A percentile compares a stretch with the other conserved stretches of the same genome.
Conservation (phyloP, 1,140 invertebrate species). For the Drosophila lacteicornis region DNA sequence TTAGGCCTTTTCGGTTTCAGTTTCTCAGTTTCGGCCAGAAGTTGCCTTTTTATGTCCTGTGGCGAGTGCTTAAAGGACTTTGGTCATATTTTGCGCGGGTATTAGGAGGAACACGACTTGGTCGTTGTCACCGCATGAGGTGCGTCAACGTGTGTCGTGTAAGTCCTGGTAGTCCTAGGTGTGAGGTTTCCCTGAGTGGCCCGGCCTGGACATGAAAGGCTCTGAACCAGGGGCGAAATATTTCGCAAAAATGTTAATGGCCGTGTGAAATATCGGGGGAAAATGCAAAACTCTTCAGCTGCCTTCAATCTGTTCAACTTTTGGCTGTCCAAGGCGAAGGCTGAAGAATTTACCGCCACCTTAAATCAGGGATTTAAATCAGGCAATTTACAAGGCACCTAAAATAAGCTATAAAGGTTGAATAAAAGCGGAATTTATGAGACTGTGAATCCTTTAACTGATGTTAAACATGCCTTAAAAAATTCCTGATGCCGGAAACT, state of each 20-base stretch:
- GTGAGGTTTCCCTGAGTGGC: constrained; percentile 64
- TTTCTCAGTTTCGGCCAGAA: constrained; percentile 1
- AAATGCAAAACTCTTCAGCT: constrained; percentile 43
- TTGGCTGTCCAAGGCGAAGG: constrained; percentile 16
- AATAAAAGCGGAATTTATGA: constrained; percentile 1
- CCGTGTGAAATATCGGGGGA: constrained; percentile 42
- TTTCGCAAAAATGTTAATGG: constrained; percentile 63
- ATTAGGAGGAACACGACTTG: constrained; percentile 37
- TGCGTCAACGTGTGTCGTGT: constrained; percentile 72
- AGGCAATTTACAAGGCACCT: constrained; percentile 9
- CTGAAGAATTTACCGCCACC: constrained; percentile 25
- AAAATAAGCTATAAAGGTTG: background rate
- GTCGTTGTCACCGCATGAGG: constrained; percentile 76
- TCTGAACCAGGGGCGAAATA: constrained; percentile 25
- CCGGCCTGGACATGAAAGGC: constrained; percentile 43
- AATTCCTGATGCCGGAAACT: too few species aligned
- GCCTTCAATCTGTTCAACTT: constrained; percentile 38
- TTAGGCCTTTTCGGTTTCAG: constrained; percentile 65
- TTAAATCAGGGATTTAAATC: constrained; percentile 34
- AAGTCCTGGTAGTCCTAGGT: constrained; percentile 1
- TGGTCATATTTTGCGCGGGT: constrained; percentile 76
- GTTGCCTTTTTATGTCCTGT: constrained; percentile 59
- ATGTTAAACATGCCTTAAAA: background rate
- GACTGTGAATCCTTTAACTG: background rate
- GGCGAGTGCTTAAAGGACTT: constrained; percentile 81